Conservation (phyloP, 2,113 vertebrate species). For the Spilogale gracilis region DNA sequence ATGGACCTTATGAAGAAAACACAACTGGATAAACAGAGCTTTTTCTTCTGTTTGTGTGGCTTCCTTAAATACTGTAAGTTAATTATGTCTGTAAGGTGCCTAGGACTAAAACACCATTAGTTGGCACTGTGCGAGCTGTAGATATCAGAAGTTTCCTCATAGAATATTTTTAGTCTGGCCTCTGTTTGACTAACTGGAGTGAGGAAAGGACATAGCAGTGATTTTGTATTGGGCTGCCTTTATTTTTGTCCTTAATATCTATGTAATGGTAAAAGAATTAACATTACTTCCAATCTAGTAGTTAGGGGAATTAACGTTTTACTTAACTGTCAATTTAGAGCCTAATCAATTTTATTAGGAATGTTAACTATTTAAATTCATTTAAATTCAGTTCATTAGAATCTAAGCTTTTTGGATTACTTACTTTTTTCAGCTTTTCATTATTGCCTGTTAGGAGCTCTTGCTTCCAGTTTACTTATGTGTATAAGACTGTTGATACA, state of each 20-base stretch:
- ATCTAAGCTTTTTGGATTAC: conserved; percentile 12
- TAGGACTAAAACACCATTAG: neutral
- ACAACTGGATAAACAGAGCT: neutral
- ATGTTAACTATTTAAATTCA: neutral
- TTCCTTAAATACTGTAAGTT: neutral
- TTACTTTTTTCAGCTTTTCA: neutral
- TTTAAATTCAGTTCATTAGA: conserved; percentile 12
- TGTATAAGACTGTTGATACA: neutral
- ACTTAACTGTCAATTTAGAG: conserved; percentile 28
- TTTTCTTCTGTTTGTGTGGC: neutral
- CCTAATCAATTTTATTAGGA: conserved; percentile 10
- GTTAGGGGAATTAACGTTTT: conserved; percentile 14
- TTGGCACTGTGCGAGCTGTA: neutral
- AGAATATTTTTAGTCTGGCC: neutral
- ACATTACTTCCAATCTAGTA: neutral
- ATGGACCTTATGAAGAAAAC: conserved; percentile 26
- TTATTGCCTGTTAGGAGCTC: neutral
- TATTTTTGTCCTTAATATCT: conserved; percentile 38
- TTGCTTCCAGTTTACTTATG: neutral
- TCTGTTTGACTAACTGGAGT: conserved; percentile 20
- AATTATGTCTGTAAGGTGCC: neutral
- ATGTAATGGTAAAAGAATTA: conserved; percentile 33
- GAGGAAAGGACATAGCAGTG: neutral
- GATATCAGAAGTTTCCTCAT: neutral
- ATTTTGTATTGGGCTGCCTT: neutral